Conservation (phyloP, 2,113 vertebrate species). For the Muntiacus muntjak region DNA sequence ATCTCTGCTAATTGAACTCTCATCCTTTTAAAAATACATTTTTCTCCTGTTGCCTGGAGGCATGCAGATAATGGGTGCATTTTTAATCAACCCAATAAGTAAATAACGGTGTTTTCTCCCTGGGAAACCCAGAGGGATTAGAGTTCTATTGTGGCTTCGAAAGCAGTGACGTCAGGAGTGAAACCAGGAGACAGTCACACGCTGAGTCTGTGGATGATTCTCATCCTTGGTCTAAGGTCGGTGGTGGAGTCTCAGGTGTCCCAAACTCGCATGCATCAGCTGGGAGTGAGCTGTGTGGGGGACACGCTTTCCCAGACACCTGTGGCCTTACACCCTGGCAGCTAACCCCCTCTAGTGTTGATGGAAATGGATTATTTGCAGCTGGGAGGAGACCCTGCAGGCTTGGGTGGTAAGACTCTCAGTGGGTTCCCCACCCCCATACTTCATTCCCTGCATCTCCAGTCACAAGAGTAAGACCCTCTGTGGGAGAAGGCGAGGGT, state of each 20-base stretch:
- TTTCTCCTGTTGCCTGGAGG: conserved; percentile 56
- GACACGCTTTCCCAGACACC: background rate
- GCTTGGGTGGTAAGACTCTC: background rate
- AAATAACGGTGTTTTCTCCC: conserved; percentile 49
- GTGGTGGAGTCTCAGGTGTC: background rate
- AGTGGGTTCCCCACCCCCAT: background rate
- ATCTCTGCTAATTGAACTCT: conserved; percentile 46
- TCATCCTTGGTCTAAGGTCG: background rate
- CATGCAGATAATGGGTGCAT: conserved; percentile 65
- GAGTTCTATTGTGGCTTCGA: background rate
- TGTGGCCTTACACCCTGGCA: background rate
- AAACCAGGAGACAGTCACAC: background rate
- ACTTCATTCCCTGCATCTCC: fast-evolving
- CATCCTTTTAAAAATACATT: conserved; percentile 40
- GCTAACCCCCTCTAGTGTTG: conserved; percentile 59
- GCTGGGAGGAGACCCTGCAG: background rate
- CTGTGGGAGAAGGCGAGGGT: background rate
- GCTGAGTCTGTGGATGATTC: background rate
- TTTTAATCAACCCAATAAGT: conserved; percentile 63
- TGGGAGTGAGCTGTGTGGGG: background rate
- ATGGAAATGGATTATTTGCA: background rate
- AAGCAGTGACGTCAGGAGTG: background rate
- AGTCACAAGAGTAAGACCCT: background rate
- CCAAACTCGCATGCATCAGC: background rate
- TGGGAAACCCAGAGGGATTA: conserved; percentile 31